phyloP scores from a whole-genome alignment of 2,113 vertebrate genomes.

The Neogobius melanostomus region DNA sequence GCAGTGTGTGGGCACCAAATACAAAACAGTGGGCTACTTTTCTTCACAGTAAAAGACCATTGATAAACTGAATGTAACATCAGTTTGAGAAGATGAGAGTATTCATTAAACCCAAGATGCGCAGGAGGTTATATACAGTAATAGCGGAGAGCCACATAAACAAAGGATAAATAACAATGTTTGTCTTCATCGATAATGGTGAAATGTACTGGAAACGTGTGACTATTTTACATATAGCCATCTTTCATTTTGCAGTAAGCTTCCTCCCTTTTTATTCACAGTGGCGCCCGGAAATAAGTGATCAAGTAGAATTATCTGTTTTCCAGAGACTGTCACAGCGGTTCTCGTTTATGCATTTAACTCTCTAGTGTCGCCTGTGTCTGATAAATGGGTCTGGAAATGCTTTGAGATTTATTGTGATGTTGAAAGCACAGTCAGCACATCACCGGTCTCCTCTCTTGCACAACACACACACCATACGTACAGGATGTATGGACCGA shows the following conservation, averaged over 20 bases:
- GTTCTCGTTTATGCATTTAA: conserved; percentile 40
- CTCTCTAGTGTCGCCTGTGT: conserved; percentile 20
- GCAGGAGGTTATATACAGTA: no score
- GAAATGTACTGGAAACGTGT: conserved; percentile 27
- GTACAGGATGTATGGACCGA: conserved; percentile 8
- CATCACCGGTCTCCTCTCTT: conserved; percentile 42
- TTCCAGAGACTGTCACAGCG: conserved; percentile 38
- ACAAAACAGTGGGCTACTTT: conserved; percentile 55
- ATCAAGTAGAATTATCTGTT: conserved; percentile 59
- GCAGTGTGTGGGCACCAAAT: conserved; percentile 68
- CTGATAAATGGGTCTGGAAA: conserved; percentile 44
- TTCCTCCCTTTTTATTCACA: conserved; percentile 56
- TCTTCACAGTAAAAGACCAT: conserved; percentile 47
- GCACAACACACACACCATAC: conserved; percentile 51
- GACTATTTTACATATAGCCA: conserved; percentile 2
- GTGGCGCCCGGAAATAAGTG: conserved; percentile 58
- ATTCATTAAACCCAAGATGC: conserved; percentile 36
- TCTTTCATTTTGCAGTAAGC: conserved; percentile 15
- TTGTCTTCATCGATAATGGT: conserved; percentile 29
- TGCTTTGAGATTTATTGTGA: conserved; percentile 56
- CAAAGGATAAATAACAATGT: conserved; percentile 21
- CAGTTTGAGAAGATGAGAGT: not conserved
- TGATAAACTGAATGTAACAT: conserved; percentile 45
- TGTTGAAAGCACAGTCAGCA: conserved; percentile 52
- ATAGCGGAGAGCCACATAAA: not conserved